Evolutionary conservation across 2,888 invertebrate genomes (phyloP).

Genomic region (Nesidiocoris tenuis): DNA sequence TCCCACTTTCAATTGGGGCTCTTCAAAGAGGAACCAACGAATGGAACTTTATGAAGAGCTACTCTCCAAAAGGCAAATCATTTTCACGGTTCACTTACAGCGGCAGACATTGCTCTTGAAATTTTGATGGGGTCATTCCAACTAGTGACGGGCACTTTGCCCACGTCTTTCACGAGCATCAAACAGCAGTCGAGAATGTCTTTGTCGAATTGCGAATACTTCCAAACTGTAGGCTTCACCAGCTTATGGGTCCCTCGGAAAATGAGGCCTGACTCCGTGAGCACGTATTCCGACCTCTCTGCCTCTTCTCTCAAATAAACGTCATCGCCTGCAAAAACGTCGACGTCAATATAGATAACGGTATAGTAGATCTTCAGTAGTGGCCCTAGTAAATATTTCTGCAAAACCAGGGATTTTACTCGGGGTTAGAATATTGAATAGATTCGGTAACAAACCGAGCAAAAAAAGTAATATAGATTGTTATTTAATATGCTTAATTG

Average conservation of each 20-base stretch:
- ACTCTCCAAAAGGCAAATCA: background rate
- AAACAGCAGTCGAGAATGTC: conserved; percentile 78
- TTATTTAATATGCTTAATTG: no score
- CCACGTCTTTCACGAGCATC: conserved; percentile 70
- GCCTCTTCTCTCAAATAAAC: conserved; percentile 67
- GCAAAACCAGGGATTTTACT: background rate
- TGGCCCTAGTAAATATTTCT: background rate
- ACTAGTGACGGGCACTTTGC: conserved; percentile 66
- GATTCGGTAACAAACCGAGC: no score
- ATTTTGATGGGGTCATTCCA: conserved; percentile 77
- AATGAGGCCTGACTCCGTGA: conserved; percentile 84
- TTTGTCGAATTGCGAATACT: conserved; percentile 84
- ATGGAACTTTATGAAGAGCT: no score
- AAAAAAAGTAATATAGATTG: no score
- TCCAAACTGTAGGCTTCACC: conserved; percentile 84
- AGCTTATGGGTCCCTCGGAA: conserved; percentile 86
- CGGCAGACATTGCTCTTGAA: conserved; percentile 78
- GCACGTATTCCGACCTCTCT: conserved; percentile 77
- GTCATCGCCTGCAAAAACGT: conserved; percentile 58
- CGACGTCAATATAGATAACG: background rate
- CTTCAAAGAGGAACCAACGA: no score
- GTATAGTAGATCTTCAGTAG: background rate
- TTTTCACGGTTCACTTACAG: conserved; percentile 58
- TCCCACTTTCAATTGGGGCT: no score
- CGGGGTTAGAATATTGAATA: no score